Percentiles rank a stretch among this genome's conserved stretches.
phyloP scores from a whole-genome alignment of 2,797 vertebrate genomes.

The Microctenopoma stevenorrisi region DNA sequence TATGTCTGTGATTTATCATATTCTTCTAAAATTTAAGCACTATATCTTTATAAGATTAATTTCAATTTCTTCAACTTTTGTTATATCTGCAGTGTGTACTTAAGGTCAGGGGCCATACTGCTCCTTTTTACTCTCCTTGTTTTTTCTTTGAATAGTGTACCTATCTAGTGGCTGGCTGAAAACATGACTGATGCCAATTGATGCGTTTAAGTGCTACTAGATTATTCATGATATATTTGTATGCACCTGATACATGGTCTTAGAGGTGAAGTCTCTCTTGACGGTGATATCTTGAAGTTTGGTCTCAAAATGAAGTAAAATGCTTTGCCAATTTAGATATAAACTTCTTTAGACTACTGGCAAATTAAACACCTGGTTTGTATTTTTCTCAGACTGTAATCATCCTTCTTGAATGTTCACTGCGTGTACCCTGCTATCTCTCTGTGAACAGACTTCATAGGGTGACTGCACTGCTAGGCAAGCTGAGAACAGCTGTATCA shows the following conservation, averaged over 20 bases:
- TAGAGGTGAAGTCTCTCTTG: background rate
- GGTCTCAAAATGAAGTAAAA: too few relatives aligned
- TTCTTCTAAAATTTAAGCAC: too few relatives aligned
- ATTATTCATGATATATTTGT: background rate
- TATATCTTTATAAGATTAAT: too few relatives aligned
- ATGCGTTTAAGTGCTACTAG: too few relatives aligned
- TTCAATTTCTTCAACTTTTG: too few relatives aligned
- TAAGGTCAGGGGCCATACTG: too few relatives aligned
- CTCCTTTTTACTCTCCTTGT: too few relatives aligned
- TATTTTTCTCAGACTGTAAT: conserved; percentile 21
- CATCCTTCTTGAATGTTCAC: conserved; percentile 8
- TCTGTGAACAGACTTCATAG: conserved; percentile 8
- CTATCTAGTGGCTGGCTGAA: too few relatives aligned
- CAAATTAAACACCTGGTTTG: conserved; percentile 32
- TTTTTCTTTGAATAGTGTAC: too few relatives aligned
- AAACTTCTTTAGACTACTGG: conserved; percentile 19
- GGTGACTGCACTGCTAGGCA: background rate
- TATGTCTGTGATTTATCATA: too few relatives aligned
- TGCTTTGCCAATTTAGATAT: conserved; percentile 27
- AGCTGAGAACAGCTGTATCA: background rate
- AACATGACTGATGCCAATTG: too few relatives aligned
- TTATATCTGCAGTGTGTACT: too few relatives aligned
- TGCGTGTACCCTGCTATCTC: conserved; percentile 1
- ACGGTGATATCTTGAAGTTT: background rate
- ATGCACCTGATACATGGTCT: background rate